Base-by-base conservation (phyloP, 2,113 vertebrate species). In the Bambusicola thoracicus region DNA sequence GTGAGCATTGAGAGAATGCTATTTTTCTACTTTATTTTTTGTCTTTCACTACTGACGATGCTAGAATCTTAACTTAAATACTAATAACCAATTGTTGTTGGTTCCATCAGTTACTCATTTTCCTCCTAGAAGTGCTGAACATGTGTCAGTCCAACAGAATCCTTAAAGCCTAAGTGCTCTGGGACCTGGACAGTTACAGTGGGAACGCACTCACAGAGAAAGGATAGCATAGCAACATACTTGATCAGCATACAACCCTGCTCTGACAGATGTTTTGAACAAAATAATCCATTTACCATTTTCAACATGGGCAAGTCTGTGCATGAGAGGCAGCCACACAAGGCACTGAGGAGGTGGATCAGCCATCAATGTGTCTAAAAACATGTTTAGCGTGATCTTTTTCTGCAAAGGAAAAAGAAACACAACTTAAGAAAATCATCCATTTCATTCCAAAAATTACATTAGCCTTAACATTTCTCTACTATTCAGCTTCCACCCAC, bases 321-420 rank as follows among this genome's bases (percentile, higher is more conserved):
- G 99, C 98, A 99, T 98, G 96, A 99, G 99, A 59, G 99, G 99
- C 58, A 99, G 97, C 99, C 99, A 99, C 49, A 99, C 99, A 95
- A 99, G 99, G 98, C 99, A 99, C 98, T 99, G 99, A 27, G 99
- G 99, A 48, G 99, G 99, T 20, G 99, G 99, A 43, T 99, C 99
- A 0, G 99, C 99, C 99, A 99, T 99, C 97, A 99, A 86, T 5
- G 99, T 98, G 91, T 99, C 99, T 97, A 99, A 94, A 96, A 99
- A 99, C 93, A 98, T 99, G 97, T 99, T 99, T 75, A 99, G 97
- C 97, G 97, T 98, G 81, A 99, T 98, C 98, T 99, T 99, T 94
- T 99, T 99, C 99, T 99, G 98, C 85, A 86, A 98, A 96, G 93
- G 93, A 70, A 80, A 43, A 27, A 97, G 51, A 95, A 90, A 81